Percentiles rank a stretch among this genome's conserved stretches.
Conservation (phyloP, 2,113 vertebrate species). For the Tupaia chinensis region DNA sequence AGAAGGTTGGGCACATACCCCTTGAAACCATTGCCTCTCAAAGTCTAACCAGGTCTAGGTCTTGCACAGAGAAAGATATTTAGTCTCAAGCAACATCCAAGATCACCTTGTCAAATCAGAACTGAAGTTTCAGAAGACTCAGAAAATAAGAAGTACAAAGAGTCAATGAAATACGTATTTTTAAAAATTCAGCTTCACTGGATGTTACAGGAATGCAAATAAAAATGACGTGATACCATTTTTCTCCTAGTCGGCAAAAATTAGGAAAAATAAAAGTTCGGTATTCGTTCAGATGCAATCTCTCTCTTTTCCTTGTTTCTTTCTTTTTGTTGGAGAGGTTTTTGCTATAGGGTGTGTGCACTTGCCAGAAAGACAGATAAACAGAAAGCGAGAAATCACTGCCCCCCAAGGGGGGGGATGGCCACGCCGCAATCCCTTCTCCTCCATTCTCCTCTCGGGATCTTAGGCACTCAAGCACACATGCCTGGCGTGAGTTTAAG, state of each 20-base stretch:
- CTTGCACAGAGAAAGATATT: conserved; percentile 1
- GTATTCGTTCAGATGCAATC: neutral
- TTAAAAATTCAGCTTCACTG: neutral
- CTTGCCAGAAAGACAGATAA: no score
- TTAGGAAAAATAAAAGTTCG: neutral
- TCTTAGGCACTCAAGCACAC: no score
- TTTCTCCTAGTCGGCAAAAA: neutral
- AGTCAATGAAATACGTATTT: neutral
- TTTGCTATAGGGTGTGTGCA: no score
- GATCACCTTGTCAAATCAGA: neutral
- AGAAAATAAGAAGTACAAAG: neutral
- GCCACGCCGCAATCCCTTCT: no score
- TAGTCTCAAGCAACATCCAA: neutral
- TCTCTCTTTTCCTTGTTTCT: no score
- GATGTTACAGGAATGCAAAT: neutral
- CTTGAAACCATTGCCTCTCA: neutral
- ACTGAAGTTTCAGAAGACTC: neutral
- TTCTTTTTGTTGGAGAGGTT: no score
- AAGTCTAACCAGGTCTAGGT: neutral
- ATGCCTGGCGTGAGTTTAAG: no score
- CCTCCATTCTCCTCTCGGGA: no score
- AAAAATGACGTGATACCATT: neutral
- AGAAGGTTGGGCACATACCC: neutral
- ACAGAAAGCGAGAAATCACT: no score
- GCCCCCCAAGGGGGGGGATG: no score